Evolutionary conservation across 2,888 invertebrate genomes (phyloP).

Genomic region (Eupelmus urozonus): DNA sequence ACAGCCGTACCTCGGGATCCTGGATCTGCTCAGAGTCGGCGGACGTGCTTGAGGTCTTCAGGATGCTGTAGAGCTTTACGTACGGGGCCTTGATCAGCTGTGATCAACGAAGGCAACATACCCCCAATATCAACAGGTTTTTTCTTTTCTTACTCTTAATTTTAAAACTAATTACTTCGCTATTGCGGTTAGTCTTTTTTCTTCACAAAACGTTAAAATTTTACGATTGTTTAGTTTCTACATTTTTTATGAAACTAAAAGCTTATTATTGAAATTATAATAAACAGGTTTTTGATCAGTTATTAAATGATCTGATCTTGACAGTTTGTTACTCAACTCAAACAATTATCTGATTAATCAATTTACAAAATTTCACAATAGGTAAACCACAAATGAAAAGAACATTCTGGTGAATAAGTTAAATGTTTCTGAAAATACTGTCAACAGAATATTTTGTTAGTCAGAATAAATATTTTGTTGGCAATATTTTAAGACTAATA

Average conservation of each 20-base stretch:
- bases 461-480: conserved; percentile 15
- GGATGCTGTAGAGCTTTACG: conserved; percentile 97
- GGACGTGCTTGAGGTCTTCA: conserved; percentile 93
- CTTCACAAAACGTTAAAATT: too few relatives aligned
- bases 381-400: too few relatives aligned
- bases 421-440: background rate
- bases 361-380: too few relatives aligned
- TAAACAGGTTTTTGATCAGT: too few relatives aligned
- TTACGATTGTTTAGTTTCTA: too few relatives aligned
- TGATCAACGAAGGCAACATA: conserved; percentile 70
- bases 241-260: too few relatives aligned
- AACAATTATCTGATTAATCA: too few relatives aligned
- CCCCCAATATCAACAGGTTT: conserved; percentile 62
- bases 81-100: conserved; percentile 98
- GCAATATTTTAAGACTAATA: conserved; percentile 2
- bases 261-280: too few relatives aligned
- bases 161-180: conserved; percentile 20
- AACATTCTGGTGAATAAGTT: conserved; percentile 3
- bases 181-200: background rate
- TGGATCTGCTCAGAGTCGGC: conserved; percentile 81
- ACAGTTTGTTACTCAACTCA: too few relatives aligned
- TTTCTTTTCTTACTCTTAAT: conserved; percentile 18
- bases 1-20: conserved; percentile 75
- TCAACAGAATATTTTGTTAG: background rate
- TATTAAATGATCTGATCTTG: too few relatives aligned